Conservation (phyloP, 2,797 vertebrate genomes). For the Arremon brunneinucha region DNA sequence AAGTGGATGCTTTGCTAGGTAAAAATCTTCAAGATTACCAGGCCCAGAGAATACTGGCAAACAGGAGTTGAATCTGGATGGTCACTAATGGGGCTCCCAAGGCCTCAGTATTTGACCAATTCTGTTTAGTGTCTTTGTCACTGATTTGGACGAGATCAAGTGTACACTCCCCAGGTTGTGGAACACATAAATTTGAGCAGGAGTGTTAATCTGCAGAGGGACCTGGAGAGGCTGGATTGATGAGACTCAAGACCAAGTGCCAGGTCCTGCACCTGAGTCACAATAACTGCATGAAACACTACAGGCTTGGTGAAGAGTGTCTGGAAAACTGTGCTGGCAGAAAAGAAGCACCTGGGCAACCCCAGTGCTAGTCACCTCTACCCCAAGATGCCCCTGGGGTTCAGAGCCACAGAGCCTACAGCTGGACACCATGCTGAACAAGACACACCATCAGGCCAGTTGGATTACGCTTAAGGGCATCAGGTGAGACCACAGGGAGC, state of each 20-base stretch:
- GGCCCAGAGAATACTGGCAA: neutral
- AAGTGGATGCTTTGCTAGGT: neutral
- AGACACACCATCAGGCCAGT: accelerated
- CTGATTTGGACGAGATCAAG: neutral
- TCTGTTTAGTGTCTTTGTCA: neutral
- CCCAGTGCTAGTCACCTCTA: neutral
- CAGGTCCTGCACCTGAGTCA: neutral
- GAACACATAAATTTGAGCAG: neutral
- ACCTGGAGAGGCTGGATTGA: neutral
- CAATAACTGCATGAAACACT: neutral
- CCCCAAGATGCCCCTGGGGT: neutral
- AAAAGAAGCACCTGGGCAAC: neutral
- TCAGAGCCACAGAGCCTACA: neutral
- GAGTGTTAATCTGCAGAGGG: neutral
- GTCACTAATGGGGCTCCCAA: neutral
- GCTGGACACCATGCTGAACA: accelerated
- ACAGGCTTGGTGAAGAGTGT: neutral
- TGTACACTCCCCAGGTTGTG: neutral
- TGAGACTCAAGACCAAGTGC: neutral
- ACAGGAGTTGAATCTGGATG: neutral
- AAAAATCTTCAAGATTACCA: neutral
- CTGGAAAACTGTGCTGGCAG: neutral
- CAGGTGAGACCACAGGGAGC: neutral
- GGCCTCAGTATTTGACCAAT: neutral
- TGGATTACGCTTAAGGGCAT: accelerated